Conservation (phyloP, 2,113 vertebrate genomes). For the Callaeas wilsoni region DNA sequence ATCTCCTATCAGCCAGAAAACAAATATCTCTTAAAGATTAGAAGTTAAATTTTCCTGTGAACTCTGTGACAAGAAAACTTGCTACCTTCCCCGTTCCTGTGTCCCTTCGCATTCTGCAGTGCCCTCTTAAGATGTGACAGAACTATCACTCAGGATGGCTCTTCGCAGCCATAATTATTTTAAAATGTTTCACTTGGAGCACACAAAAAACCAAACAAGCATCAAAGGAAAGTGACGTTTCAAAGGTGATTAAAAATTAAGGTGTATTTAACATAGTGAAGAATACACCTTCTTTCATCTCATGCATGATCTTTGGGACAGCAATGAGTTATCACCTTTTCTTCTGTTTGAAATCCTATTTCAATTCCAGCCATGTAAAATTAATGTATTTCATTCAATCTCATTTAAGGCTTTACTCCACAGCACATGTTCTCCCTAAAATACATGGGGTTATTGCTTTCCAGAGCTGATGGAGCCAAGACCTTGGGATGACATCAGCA, state of each 20-base stretch:
- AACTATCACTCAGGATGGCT: neutral
- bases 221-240: neutral
- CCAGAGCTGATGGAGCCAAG: slow-evolving; percentile 11
- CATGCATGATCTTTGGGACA: neutral
- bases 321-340: neutral
- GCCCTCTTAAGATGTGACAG: neutral
- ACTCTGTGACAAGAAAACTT: neutral
- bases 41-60: neutral
- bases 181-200: neutral
- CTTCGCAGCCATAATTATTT: neutral
- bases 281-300: neutral
- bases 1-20: neutral
- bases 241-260: neutral
- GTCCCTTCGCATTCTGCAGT: neutral
- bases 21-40: neutral
- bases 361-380: slow-evolving; percentile 22
- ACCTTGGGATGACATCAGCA: slow-evolving; percentile 38
- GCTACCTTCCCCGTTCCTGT: neutral
- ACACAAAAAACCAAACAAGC: neutral
- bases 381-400: slow-evolving; percentile 39
- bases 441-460: slow-evolving; percentile 27
- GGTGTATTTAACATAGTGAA: neutral
- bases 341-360: neutral
- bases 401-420: slow-evolving; percentile 13
- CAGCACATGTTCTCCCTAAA: slow-evolving; percentile 28